These are phyloP conservation scores for Dipodomys merriami DNA, from an alignment of 2,113 vertebrate species.

Conservation along the genomic window DNA sequence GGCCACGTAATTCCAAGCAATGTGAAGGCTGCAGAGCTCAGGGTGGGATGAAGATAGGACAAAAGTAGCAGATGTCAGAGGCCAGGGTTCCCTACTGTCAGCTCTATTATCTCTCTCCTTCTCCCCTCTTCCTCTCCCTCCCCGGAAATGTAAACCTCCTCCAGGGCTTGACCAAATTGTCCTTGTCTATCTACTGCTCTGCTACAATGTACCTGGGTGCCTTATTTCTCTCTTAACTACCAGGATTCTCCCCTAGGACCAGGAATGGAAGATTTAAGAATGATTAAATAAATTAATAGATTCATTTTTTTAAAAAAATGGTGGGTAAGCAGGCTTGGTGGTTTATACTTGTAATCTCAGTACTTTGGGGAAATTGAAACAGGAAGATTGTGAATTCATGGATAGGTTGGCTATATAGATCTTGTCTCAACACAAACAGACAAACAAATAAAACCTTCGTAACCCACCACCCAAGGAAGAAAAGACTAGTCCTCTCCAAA, in stretches of 20 bases:
- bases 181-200: neutral
- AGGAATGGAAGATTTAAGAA: neutral
- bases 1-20: neutral
- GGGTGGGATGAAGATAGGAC: rapidly evolving
- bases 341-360: neutral
- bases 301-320: neutral
- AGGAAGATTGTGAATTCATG: neutral
- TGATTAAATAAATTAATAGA: neutral
- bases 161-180: no score
- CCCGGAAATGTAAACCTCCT: no score
- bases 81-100: no score
- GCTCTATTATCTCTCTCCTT: rapidly evolving
- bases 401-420: neutral
- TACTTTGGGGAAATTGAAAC: neutral
- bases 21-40: rapidly evolving
- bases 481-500: neutral
- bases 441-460: neutral
- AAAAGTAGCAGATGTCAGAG: neutral
- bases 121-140: no score
- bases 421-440: neutral
- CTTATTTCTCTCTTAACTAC: neutral
- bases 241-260: neutral
- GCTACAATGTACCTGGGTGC: neutral
- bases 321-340: neutral
- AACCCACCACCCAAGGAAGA: neutral